These are phyloP conservation scores for Acanthoscelides obtectus DNA, from an alignment of 2,888 invertebrate species.

Conservation along the genomic window DNA sequence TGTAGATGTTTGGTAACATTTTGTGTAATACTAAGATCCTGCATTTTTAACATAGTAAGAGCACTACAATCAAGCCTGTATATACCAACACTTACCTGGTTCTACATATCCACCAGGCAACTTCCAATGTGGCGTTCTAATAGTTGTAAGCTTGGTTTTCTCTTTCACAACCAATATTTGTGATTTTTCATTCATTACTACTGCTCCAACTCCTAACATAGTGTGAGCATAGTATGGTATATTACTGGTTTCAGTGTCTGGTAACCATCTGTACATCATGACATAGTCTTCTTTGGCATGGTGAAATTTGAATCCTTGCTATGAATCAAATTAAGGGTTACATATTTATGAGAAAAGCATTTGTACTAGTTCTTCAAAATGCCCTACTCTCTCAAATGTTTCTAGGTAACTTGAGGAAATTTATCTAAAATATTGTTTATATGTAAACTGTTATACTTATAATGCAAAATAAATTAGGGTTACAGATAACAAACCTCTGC, in stretches of 20 bases:
- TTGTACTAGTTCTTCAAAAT: no score
- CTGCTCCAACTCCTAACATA: slow-evolving; percentile 76
- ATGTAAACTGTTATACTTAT: no score
- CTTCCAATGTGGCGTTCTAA: slow-evolving; percentile 63
- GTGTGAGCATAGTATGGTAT: slow-evolving; percentile 80
- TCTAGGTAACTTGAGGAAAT: no score
- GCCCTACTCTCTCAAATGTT: no score
- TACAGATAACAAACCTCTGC: slow-evolving; percentile 60
- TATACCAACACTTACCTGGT: slow-evolving; percentile 56
- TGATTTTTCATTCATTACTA: slow-evolving; percentile 73
- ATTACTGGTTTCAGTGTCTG: slow-evolving; percentile 55
- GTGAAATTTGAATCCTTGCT: slow-evolving; percentile 83
- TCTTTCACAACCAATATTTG: slow-evolving; percentile 81
- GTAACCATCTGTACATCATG: slow-evolving; percentile 79
- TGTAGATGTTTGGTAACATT: no score
- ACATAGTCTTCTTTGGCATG: slow-evolving; percentile 77
- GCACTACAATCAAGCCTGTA: no score
- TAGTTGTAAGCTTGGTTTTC: slow-evolving; percentile 9
- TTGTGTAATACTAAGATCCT: no score
- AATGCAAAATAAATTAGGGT: no score
- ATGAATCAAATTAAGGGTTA: no score
- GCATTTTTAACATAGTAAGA: no score
- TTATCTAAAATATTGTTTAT: no score
- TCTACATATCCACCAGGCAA: slow-evolving; percentile 90
- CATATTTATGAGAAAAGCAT: no score